phyloP scores from a whole-genome alignment of 2,888 invertebrate species.

The Brachyopa scutellaris region DNA sequence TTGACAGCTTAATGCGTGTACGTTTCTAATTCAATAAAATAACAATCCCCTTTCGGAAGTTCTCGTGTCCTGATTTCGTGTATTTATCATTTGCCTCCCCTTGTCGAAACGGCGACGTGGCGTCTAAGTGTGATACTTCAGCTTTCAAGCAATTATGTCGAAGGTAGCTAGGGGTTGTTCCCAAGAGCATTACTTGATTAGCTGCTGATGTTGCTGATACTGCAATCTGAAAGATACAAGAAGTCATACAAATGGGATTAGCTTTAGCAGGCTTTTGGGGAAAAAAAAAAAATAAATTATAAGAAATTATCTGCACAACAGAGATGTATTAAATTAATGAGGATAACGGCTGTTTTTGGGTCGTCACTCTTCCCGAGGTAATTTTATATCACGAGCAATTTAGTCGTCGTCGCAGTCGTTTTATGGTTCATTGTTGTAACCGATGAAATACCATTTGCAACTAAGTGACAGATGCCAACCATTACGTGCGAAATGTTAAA shows the following conservation, averaged over 20 bases:
- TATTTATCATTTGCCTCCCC: conserved; percentile 28
- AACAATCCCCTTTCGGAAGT: conserved; percentile 21
- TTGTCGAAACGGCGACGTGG: no score
- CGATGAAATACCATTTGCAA: not conserved
- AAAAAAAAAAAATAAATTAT: not conserved
- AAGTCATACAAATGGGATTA: not conserved
- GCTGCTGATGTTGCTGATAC: conserved; percentile 1
- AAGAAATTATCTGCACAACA: not conserved
- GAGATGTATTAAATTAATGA: conserved; percentile 6
- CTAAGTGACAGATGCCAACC: conserved; percentile 5
- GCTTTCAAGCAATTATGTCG: conserved; percentile 55
- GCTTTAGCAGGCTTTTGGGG: not conserved
- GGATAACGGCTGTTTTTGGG: not conserved
- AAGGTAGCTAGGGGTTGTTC: conserved; percentile 9
- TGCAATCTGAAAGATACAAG: conserved; percentile 29
- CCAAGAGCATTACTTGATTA: conserved; percentile 44
- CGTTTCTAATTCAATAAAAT: conserved; percentile 35
- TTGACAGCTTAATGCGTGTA: conserved; percentile 29
- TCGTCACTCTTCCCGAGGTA: not conserved
- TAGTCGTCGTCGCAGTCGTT: not conserved
- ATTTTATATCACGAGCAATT: conserved; percentile 31
- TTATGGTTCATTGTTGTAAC: conserved; percentile 10
- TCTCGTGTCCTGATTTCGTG: conserved; percentile 8
- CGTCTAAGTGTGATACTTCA: conserved; percentile 25
- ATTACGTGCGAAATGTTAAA: not conserved